Evolutionary conservation across 2,888 invertebrate genomes (phyloP).

Genomic region (Lathronympha strigana): DNA sequence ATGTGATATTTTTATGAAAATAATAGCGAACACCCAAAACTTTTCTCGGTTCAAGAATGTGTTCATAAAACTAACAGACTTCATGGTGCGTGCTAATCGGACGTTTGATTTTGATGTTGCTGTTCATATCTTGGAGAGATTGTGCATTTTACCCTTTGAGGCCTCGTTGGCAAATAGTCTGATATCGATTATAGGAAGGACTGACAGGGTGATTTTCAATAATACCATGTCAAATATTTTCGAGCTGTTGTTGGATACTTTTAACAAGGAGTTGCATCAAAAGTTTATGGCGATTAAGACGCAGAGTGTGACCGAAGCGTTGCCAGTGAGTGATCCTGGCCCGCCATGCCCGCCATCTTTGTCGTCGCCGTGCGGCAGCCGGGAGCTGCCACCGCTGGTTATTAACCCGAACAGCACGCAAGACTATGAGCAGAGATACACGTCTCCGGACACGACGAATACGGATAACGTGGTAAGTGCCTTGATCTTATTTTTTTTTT

Average conservation of each 20-base stretch:
- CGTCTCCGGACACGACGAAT: slow-evolving; percentile 69
- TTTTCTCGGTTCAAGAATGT: slow-evolving; percentile 69
- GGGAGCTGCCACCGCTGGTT: slow-evolving; percentile 34
- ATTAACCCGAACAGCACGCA: slow-evolving; percentile 13
- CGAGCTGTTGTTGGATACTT: slow-evolving; percentile 54
- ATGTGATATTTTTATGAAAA: slow-evolving; percentile 63
- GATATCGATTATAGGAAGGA: slow-evolving; percentile 59
- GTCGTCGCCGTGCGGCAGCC: slow-evolving; percentile 29
- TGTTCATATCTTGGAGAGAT: slow-evolving; percentile 62
- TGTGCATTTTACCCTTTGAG: slow-evolving; percentile 67
- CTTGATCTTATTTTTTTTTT: no score
- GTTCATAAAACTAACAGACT: slow-evolving; percentile 62
- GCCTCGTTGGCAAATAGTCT: slow-evolving; percentile 55
- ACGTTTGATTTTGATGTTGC: slow-evolving; percentile 56
- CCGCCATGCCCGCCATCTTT: slow-evolving; percentile 12
- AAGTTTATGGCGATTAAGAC: slow-evolving; percentile 50
- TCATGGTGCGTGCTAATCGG: slow-evolving; percentile 54
- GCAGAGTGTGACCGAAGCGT: slow-evolving; percentile 4
- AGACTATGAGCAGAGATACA: slow-evolving; percentile 49
- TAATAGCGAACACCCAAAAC: slow-evolving; percentile 67
- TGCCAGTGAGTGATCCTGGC: neutral
- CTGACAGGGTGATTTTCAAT: slow-evolving; percentile 56
- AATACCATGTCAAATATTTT: slow-evolving; percentile 57
- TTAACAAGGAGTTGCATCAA: slow-evolving; percentile 48
- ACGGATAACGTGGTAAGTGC: slow-evolving; percentile 64